Evolutionary conservation across 2,888 invertebrate species (phyloP).

Genomic region (Ramazzottius varieornatus): DNA sequence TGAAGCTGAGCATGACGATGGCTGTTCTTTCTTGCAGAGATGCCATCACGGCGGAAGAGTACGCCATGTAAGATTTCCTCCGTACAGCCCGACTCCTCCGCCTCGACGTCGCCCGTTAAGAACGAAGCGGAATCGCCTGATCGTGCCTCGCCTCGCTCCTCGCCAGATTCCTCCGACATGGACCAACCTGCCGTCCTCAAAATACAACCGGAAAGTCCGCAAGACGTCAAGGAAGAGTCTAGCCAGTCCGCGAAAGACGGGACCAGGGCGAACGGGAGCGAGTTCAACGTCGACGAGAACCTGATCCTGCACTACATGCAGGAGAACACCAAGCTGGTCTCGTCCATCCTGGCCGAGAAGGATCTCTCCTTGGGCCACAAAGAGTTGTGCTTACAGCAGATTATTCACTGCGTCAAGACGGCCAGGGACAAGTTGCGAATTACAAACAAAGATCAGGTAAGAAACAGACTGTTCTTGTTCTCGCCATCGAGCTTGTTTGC

Average conservation of each 20-base stretch:
- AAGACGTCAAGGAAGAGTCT: background rate
- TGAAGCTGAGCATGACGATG: too few relatives aligned
- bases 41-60: constrained; percentile 1
- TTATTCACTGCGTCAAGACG: background rate
- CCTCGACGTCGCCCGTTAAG: background rate
- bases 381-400: background rate
- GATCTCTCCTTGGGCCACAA: background rate
- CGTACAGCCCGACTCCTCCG: background rate
- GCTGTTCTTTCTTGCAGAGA: background rate
- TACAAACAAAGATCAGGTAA: background rate
- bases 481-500: too few relatives aligned
- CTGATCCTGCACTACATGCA: background rate
- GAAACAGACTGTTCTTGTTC: too few relatives aligned
- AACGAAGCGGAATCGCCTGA: background rate
- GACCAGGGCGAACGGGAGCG: background rate
- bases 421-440: background rate
- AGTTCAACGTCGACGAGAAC: background rate
- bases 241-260: background rate
- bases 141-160: background rate
- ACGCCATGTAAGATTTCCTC: background rate
- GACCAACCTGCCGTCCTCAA: background rate
- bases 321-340: background rate
- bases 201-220: background rate
- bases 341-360: background rate
- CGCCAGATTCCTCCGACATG: too few relatives aligned